phyloP scores from a whole-genome alignment of 2,113 vertebrate species.

The Amazona vittata region DNA sequence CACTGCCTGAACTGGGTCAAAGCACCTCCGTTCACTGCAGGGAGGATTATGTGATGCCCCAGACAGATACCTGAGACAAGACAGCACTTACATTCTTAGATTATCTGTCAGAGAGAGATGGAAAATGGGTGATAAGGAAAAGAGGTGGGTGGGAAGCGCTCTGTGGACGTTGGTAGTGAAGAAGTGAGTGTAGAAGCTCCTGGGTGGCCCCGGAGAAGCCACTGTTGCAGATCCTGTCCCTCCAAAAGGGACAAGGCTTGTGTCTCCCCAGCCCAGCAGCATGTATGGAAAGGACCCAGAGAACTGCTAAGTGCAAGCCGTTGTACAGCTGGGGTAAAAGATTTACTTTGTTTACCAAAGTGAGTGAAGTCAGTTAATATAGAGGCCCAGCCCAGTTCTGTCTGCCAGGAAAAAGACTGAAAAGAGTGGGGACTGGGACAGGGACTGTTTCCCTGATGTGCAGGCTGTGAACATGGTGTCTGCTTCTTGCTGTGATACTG shows the following conservation, averaged over 20 bases:
- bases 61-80: slow-evolving; percentile 45
- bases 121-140: slow-evolving; percentile 1
- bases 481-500: background rate
- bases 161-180: background rate
- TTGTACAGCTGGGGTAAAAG: background rate
- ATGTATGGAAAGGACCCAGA: fast-evolving
- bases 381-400: background rate
- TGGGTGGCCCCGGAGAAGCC: slow-evolving; percentile 31
- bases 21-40: background rate
- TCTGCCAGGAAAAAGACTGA: background rate
- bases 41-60: slow-evolving; percentile 17
- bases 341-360: background rate
- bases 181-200: background rate
- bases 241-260: background rate
- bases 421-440: fast-evolving
- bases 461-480: background rate
- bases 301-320: fast-evolving
- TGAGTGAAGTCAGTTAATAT: background rate
- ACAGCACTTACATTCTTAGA: slow-evolving; percentile 2
- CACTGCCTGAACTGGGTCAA: background rate
- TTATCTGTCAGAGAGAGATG: slow-evolving; percentile 12
- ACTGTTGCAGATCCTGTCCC: background rate
- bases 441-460: background rate
- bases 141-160: background rate
- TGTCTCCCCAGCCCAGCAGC: background rate